A percentile compares a stretch with the other conserved stretches of the same genome.
phyloP scores from a whole-genome alignment of 2,113 vertebrate genomes.

The Columba livia region DNA sequence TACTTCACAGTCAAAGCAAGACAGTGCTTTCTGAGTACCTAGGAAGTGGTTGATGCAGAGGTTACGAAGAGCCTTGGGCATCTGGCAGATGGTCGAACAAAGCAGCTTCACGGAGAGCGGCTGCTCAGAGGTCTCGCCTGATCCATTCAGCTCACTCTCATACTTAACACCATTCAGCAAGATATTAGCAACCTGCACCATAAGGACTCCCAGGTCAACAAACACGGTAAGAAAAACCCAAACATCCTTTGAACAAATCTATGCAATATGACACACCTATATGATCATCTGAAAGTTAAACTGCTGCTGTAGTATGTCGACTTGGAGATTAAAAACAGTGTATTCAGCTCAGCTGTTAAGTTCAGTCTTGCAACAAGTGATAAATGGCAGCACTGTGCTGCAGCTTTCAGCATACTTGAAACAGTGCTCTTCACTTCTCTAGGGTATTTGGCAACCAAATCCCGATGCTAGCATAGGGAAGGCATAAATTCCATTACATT shows the following conservation, averaged over 20 bases:
- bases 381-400: neutral
- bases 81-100: conserved; percentile 91
- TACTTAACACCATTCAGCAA: conserved; percentile 93
- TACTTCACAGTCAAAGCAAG: neutral
- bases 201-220: conserved; percentile 46
- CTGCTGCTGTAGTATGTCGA: neutral
- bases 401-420: neutral
- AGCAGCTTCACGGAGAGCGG: conserved; percentile 89
- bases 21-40: conserved; percentile 71
- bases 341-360: neutral
- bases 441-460: neutral
- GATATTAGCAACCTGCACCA: conserved; percentile 91
- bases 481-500: neutral
- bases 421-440: neutral
- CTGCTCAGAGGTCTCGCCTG: conserved; percentile 77
- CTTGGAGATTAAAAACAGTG: neutral
- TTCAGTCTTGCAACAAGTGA: neutral
- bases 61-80: conserved; percentile 91
- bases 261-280: neutral
- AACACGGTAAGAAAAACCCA: neutral
- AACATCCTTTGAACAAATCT: neutral
- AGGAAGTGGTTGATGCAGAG: conserved; percentile 98
- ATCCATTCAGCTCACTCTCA: conserved; percentile 88
- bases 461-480: neutral
- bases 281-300: neutral